Evolutionary conservation across 2,888 invertebrate genomes (phyloP).

Genomic region (Vannuccia rotundouncinata): DNA sequence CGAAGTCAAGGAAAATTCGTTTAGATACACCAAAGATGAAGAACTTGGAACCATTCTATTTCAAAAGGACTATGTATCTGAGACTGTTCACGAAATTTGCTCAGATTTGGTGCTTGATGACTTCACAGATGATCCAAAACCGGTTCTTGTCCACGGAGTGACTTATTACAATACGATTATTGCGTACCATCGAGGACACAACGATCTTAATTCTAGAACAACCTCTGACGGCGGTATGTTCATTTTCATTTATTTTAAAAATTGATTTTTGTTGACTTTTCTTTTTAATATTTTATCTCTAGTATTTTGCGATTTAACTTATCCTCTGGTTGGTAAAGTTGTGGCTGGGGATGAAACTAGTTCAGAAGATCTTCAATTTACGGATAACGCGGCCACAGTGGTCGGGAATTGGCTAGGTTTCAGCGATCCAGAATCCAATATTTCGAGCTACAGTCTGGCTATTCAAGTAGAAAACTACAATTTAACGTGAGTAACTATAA

Average conservation of each 20-base stretch:
- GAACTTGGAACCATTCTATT: constrained; percentile 8
- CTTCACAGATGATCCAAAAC: not conserved
- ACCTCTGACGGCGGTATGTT: constrained; percentile 40
- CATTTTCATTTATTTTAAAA: constrained; percentile 38
- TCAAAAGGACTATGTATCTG: not conserved
- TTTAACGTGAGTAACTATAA: not conserved
- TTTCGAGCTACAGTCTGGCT: constrained; percentile 37
- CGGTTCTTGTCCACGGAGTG: not conserved
- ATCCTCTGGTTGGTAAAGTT: constrained; percentile 43
- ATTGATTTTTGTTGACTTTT: not conserved
- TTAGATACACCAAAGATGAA: not conserved
- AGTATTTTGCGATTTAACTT: constrained; percentile 43
- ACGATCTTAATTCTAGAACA: constrained; percentile 43
- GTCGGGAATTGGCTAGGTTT: constrained; percentile 44
- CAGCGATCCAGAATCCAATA: constrained; percentile 45
- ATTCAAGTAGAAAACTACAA: constrained; percentile 4
- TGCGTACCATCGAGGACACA: constrained; percentile 44
- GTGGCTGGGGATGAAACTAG: constrained; percentile 42
- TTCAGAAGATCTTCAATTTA: constrained; percentile 43
- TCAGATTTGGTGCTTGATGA: not conserved
- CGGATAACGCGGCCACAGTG: constrained; percentile 43
- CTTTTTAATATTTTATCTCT: not conserved
- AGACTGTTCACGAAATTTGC: not conserved
- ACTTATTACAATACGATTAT: constrained; percentile 19
- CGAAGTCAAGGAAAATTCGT: not conserved